Percentiles rank a stretch among this genome's conserved stretches.
These are phyloP conservation scores for Drosophila oshimai DNA, from an alignment of 1,140 invertebrate species.

Conservation along the genomic window DNA sequence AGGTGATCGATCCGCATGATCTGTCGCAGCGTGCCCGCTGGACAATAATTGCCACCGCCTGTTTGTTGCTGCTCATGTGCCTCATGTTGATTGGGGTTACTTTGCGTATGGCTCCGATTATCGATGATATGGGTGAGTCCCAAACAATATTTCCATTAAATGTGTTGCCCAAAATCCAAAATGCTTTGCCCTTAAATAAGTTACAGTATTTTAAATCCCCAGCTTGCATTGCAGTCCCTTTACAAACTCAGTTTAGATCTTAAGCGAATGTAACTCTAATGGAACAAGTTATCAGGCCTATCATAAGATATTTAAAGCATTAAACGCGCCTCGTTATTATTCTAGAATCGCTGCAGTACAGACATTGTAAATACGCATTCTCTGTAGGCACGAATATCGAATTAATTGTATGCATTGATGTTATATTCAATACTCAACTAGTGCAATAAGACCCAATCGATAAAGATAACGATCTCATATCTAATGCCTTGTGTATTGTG, in stretches of 20 bases:
- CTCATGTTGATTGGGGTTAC: conserved; percentile 94
- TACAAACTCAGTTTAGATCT: conserved; percentile 3
- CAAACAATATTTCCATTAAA: neutral
- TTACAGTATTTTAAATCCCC: neutral
- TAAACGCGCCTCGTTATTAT: conserved; percentile 49
- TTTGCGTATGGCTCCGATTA: conserved; percentile 93
- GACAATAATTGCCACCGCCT: conserved; percentile 94
- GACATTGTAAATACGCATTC: conserved; percentile 37
- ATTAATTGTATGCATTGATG: neutral
- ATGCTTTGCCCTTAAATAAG: conserved; percentile 13
- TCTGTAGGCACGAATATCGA: neutral
- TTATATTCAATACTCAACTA: neutral
- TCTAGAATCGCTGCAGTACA: conserved; percentile 21
- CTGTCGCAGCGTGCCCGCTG: conserved; percentile 91
- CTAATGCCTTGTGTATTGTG: conserved; percentile 66
- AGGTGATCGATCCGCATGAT: conserved; percentile 89
- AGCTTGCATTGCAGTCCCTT: conserved; percentile 45
- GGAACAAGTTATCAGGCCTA: conserved; percentile 56
- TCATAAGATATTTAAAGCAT: neutral
- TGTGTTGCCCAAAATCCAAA: conserved; percentile 3
- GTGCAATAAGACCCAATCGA: neutral
- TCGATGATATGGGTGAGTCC: conserved; percentile 95
- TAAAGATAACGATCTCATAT: conserved; percentile 36
- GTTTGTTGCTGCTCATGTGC: conserved; percentile 92
- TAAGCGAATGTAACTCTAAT: conserved; percentile 55